Evolutionary conservation across 2,797 vertebrate genomes (phyloP), one percentile per base, ranked within the genome.

Genomic region (Menidia menidia): DNA sequence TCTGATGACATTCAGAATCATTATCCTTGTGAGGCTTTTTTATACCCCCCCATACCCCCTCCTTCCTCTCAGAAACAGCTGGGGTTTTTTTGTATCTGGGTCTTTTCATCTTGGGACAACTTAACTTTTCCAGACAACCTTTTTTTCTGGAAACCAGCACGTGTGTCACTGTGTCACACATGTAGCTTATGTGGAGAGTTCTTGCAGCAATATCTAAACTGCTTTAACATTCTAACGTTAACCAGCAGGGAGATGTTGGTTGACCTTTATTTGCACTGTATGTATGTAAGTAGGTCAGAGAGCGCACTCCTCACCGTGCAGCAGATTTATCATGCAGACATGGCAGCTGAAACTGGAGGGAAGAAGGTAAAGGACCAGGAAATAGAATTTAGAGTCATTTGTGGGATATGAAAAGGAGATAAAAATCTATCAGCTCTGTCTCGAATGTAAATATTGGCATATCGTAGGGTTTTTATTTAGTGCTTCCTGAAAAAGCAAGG

Each of bases 201-300:
- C 50, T 53, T 18, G 52, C 15, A 48, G 15, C 14, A 35, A 52
- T 43, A n/a, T 64, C 61, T 35, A 42, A 60, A 33, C 18, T 33
- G 42, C 18, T 60, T 52, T 50, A 54, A 19, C 48, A 54, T 64
- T 19, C 33, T 51, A 25, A 41, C 45, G 19, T 31, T 14, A 15
- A 41, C 19, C 44, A 68, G 62, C 65, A 52, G 72, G 69, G 61
- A 64, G 61, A 68, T 45, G 32, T 19, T 6, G 2, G 60, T 52
- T 83, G 71, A 81, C 80, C 73, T 83, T 72, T 75, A 62, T 32
- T 2, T 65, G 58, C 41, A 16, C 66, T 66, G 43, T 68, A 12
- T 71, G 54, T 42, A 18, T 80, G 69, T 51, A 73, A 69, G 48
- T 77, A 80, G 83, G 81, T 80, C 71, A 85, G 61, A 54, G 57